These are phyloP conservation scores for Epinephelus fuscoguttatus DNA, from an alignment of 2,113 vertebrate genomes.

Conservation along the genomic window DNA sequence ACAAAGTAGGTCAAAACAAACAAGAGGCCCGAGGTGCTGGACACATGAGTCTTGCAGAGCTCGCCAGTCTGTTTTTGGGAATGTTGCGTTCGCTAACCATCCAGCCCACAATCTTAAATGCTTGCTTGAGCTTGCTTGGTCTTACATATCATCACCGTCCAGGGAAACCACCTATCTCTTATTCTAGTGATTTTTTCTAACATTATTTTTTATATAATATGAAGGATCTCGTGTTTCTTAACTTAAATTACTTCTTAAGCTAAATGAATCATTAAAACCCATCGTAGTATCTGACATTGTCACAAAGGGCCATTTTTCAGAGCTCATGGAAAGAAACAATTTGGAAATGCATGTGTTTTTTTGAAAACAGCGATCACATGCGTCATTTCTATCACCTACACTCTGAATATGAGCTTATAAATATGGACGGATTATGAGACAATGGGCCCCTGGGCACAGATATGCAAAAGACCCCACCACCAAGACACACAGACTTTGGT, in stretches of 20 bases:
- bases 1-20: conserved; percentile 70
- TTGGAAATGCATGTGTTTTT: not conserved
- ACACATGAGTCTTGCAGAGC: conserved; percentile 28
- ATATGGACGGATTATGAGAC: too few species aligned
- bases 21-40: conserved; percentile 35
- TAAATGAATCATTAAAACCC: too few species aligned
- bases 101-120: conserved; percentile 1
- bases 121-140: not conserved
- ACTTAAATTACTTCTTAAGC: too few species aligned
- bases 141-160: not conserved
- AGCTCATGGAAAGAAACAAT: not conserved
- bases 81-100: not conserved
- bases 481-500: too few species aligned
- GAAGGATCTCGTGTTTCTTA: not conserved
- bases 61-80: conserved; percentile 16
- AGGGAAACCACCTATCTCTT: not conserved
- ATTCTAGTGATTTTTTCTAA: not conserved
- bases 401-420: not conserved
- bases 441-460: too few species aligned
- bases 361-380: not conserved
- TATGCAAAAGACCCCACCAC: too few species aligned
- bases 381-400: conserved; percentile 1
- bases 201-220: too few species aligned
- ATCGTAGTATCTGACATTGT: not conserved
- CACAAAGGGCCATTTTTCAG: not conserved